Conservation (phyloP, 2,797 vertebrate genomes). For the Tapirus indicus region DNA sequence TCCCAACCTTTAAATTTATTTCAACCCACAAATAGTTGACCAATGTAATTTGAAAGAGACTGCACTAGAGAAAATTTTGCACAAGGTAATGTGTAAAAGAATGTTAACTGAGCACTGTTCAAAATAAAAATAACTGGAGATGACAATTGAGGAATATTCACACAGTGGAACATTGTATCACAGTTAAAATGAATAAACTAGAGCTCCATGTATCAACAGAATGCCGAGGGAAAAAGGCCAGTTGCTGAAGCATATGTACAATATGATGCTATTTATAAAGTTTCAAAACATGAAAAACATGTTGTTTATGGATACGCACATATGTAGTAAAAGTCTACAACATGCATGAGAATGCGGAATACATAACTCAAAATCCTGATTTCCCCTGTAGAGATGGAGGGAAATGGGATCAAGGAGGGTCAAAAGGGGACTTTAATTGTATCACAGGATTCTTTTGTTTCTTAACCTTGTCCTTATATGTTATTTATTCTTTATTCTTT, state of each 20-base stretch:
- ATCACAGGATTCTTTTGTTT: neutral
- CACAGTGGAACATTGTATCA: neutral
- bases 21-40: neutral
- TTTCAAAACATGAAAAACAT: slow-evolving; percentile 72
- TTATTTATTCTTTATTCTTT: neutral
- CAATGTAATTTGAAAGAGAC: slow-evolving; percentile 6
- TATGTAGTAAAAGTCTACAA: neutral
- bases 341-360: neutral
- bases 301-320: slow-evolving; percentile 57
- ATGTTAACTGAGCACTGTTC: neutral
- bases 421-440: neutral
- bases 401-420: neutral
- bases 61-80: neutral
- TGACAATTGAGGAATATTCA: neutral
- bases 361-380: neutral
- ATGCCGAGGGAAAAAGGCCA: slow-evolving; percentile 18
- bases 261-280: slow-evolving; percentile 64
- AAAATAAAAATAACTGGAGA: neutral
- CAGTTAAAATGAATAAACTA: neutral
- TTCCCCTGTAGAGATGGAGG: neutral
- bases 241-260: slow-evolving; percentile 66
- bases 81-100: neutral
- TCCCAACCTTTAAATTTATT: neutral
- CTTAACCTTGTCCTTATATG: neutral
- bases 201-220: slow-evolving; percentile 21